Evolutionary conservation across 2,113 vertebrate genomes (phyloP), one percentile per base, ranked within the genome.

Genomic region (Hippocampus mohnikei): DNA sequence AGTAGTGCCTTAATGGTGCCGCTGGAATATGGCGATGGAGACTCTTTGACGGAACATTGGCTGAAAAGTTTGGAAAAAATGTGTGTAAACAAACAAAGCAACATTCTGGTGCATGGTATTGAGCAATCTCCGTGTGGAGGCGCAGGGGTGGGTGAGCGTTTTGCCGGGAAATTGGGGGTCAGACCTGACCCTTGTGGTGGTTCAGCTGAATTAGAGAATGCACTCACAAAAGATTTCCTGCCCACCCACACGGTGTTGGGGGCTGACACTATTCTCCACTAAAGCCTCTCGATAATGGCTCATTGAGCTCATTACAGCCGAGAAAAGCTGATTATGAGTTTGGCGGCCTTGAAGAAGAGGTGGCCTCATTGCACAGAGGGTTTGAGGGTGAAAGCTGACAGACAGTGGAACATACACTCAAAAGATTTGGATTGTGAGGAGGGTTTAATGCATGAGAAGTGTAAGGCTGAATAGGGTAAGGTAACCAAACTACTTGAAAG

Each of bases 271-370:
- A 63, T 63, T 78, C 13, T 48, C 12, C 63, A 66, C 81, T 81
- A 77, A 87, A 87, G 74, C 63, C n/a, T 2, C 64, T 83, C 76
- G 46, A 61, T 84, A 85, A 88, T 73, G 74, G 77, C 60, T 74
- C 69, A 73, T 87, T 85, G 81, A 85, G 79, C 76, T 52, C 79
- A 72, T 83, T 81, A 76, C 9, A 79, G 69, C 71, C 67, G 75
- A 53, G 70, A 52, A 86, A 87, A 88, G 81, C 79, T 77, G 84
- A 87, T 88, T 88, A 84, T 80, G 81, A 65, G 76, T 71, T 79
- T 80, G 10, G 41, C 67, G 48, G 64, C 62, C n/a, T 73, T 58
- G 41, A 72, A 40, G 18, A 59, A n/a, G 25, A 59, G 33, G 65
- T n/a, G 66, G 70, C 21, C 3, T 21, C 69, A 3, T 60, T 27